Evolutionary conservation across 2,113 vertebrate genomes (phyloP).

Genomic region (Callithrix jacchus): DNA sequence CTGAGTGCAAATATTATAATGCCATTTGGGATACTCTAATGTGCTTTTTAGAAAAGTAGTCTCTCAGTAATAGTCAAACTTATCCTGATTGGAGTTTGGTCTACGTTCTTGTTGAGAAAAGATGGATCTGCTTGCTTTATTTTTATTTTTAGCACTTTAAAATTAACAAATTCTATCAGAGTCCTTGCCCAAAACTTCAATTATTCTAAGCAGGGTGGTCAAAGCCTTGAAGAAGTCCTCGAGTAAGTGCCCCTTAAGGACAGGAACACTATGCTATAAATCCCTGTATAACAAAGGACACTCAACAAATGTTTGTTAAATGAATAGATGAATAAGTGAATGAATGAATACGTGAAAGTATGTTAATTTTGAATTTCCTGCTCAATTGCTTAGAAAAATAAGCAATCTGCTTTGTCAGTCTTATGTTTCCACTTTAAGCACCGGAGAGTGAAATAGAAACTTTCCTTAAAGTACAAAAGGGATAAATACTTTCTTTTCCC

Average conservation of each 20-base stretch:
- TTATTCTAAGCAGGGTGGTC: background rate
- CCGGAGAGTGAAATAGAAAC: background rate
- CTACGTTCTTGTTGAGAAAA: conserved; percentile 50
- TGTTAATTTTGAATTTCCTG: conserved; percentile 35
- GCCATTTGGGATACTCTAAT: conserved; percentile 60
- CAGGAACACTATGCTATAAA: background rate
- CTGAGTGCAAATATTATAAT: conserved; percentile 59
- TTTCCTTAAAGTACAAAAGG: background rate
- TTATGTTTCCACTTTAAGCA: background rate
- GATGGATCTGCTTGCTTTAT: conserved; percentile 20
- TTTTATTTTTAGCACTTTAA: conserved; percentile 45
- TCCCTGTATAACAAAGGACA: background rate
- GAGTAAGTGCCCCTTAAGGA: background rate
- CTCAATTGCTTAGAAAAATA: background rate
- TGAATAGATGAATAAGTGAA: background rate
- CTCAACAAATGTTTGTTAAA: background rate
- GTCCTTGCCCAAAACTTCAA: background rate
- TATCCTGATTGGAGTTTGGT: conserved; percentile 18
- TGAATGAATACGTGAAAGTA: background rate
- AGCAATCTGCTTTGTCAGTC: background rate
- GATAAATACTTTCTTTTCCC: background rate
- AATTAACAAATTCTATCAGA: conserved; percentile 41
- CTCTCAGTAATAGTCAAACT: conserved; percentile 55
- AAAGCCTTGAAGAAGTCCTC: background rate
- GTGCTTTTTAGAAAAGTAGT: conserved; percentile 60